A percentile compares a stretch with the other conserved stretches of the same genome.
Evolutionary conservation across 2,113 vertebrate species (phyloP).

Genomic region (Labrus mixtus): DNA sequence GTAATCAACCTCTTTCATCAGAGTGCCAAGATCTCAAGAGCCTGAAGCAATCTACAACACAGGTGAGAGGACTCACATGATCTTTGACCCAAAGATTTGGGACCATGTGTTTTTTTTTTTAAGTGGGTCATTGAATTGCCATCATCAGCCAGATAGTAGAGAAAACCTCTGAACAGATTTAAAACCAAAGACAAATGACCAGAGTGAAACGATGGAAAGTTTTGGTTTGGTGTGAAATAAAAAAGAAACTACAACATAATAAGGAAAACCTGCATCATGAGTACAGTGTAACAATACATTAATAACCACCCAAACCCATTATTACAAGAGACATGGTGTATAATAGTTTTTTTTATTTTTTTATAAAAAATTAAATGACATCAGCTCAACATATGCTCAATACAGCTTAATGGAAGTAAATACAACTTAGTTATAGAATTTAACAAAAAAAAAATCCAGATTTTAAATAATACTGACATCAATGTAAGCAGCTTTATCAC

Average conservation of each 20-base stretch:
- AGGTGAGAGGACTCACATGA: slow-evolving; percentile 14
- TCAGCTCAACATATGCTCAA: not conserved
- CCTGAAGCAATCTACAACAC: slow-evolving; percentile 24
- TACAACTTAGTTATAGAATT: slow-evolving; percentile 18
- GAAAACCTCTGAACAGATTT: not conserved
- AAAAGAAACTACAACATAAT: too few species aligned
- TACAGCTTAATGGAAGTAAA: slow-evolving; percentile 5
- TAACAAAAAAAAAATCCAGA: slow-evolving; percentile 2
- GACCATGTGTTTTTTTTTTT: not conserved
- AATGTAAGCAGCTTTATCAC: slow-evolving; percentile 25
- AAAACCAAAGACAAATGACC: too few species aligned
- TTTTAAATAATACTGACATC: slow-evolving; percentile 8
- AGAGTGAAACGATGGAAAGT: too few species aligned
- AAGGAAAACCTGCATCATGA: too few species aligned
- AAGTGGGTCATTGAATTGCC: not conserved
- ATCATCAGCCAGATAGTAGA: not conserved
- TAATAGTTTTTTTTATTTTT: not conserved
- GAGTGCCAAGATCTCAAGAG: slow-evolving; percentile 1
- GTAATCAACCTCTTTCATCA: slow-evolving; percentile 1
- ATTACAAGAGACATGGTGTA: not conserved
- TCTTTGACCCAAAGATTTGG: not conserved
- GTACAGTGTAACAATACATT: too few species aligned
- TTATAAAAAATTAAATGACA: not conserved
- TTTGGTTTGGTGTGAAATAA: too few species aligned
- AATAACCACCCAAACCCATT: too few species aligned